These are phyloP conservation scores for Bryconaethiops microstoma DNA, from an alignment of 2,797 vertebrate genomes.

Conservation along the genomic window DNA sequence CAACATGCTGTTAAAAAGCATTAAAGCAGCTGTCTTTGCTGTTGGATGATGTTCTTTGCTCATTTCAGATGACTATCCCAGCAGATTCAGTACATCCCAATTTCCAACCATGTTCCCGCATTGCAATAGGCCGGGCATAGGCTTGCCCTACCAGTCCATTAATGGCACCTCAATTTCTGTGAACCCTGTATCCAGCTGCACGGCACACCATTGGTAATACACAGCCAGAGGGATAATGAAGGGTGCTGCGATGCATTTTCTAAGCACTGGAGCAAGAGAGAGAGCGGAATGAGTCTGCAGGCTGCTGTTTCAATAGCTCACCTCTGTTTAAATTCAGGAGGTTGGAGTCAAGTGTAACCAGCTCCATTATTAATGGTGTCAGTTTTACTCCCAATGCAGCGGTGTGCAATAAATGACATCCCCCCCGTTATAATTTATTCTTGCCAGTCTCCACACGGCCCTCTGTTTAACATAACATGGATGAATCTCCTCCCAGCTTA, in stretches of 20 bases:
- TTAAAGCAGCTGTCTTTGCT: not conserved
- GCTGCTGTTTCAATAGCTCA: conserved; percentile 47
- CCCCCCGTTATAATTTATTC: conserved; percentile 58
- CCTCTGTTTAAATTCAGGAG: conserved; percentile 51
- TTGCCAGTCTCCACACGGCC: conserved; percentile 45
- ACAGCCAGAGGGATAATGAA: conserved; percentile 44
- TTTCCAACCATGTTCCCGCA: conserved; percentile 9
- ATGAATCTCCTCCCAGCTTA: conserved; percentile 56
- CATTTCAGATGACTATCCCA: not conserved
- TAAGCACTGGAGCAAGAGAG: not conserved
- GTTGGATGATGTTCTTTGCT: not conserved
- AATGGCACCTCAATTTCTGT: conserved; percentile 14
- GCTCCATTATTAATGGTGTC: conserved; percentile 63
- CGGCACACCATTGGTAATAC: conserved; percentile 40
- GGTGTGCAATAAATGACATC: conserved; percentile 61
- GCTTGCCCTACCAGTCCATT: conserved; percentile 13
- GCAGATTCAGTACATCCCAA: not conserved
- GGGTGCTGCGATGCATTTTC: conserved; percentile 27
- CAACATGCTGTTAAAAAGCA: not conserved
- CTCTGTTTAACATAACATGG: conserved; percentile 62
- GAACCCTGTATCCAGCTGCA: conserved; percentile 3
- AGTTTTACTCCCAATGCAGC: conserved; percentile 58
- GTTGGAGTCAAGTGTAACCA: conserved; percentile 44
- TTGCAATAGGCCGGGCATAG: conserved; percentile 6
- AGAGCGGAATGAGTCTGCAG: conserved; percentile 29